phyloP scores from a whole-genome alignment of 2,113 vertebrate genomes.

The Semicossyphus pulcher region DNA sequence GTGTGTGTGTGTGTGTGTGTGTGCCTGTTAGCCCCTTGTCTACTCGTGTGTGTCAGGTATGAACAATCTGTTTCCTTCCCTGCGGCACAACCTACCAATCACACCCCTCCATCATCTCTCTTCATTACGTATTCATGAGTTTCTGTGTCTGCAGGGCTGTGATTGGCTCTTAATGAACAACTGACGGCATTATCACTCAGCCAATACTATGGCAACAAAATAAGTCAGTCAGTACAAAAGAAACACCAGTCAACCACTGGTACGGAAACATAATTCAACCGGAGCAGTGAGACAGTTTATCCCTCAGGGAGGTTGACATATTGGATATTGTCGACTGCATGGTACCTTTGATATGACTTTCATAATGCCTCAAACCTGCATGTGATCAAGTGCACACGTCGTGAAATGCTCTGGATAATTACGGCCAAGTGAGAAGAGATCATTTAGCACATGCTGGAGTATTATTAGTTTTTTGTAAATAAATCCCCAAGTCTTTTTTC shows the following conservation, averaged over 20 bases:
- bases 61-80: slow-evolving; percentile 68
- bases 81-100: slow-evolving; percentile 68
- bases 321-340: slow-evolving; percentile 60
- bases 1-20: neutral
- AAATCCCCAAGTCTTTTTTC: slow-evolving; percentile 56
- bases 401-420: slow-evolving; percentile 61
- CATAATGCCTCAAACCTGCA: slow-evolving; percentile 40
- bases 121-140: slow-evolving; percentile 80
- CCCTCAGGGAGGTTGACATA: slow-evolving; percentile 64
- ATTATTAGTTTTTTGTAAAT: slow-evolving; percentile 63
- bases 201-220: slow-evolving; percentile 64
- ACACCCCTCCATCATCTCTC: slow-evolving; percentile 71
- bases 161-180: slow-evolving; percentile 80
- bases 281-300: slow-evolving; percentile 41
- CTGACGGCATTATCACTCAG: slow-evolving; percentile 76
- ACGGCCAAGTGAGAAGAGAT: slow-evolving; percentile 11
- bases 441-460: slow-evolving; percentile 47
- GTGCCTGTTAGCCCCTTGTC: slow-evolving; percentile 1
- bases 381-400: slow-evolving; percentile 59
- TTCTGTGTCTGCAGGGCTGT: slow-evolving; percentile 77
- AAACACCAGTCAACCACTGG: slow-evolving; percentile 61
- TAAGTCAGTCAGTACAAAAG: slow-evolving; percentile 71
- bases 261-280: slow-evolving; percentile 71
- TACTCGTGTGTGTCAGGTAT: slow-evolving; percentile 49
- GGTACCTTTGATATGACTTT: slow-evolving; percentile 59